These are phyloP conservation scores for Oegoconia quadripuncta DNA, from an alignment of 2,888 invertebrate genomes.

Conservation along the genomic window DNA sequence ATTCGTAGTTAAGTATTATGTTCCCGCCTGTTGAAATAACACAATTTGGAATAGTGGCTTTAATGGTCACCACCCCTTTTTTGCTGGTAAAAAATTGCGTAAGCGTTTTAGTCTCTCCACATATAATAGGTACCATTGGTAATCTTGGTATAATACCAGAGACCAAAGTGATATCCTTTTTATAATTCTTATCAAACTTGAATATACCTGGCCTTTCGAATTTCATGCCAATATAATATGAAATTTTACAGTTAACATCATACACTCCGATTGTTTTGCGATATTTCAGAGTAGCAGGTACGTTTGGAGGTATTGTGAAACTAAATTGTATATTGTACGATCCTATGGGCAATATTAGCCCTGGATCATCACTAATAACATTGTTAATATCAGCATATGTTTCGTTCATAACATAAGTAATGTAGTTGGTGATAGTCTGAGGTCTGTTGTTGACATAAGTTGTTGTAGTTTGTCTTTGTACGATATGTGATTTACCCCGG, in stretches of 20 bases:
- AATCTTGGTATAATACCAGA: slow-evolving; percentile 29
- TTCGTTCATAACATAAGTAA: slow-evolving; percentile 12
- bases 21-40: slow-evolving; percentile 28
- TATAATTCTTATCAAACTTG: slow-evolving; percentile 26
- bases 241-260: slow-evolving; percentile 26
- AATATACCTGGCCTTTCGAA: slow-evolving; percentile 37
- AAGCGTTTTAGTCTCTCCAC: slow-evolving; percentile 31
- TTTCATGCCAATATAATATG: slow-evolving; percentile 37
- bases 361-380: slow-evolving; percentile 6
- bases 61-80: slow-evolving; percentile 29
- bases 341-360: slow-evolving; percentile 19
- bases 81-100: slow-evolving; percentile 30
- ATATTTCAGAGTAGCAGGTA: slow-evolving; percentile 30
- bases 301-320: slow-evolving; percentile 31
- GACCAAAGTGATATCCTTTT: slow-evolving; percentile 32
- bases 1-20: slow-evolving; percentile 31
- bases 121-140: slow-evolving; percentile 28
- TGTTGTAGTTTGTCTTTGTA: background rate
- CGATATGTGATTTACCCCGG: slow-evolving; percentile 13
- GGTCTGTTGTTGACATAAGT: background rate
- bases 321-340: slow-evolving; percentile 31
- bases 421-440: too few relatives aligned
- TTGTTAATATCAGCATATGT: slow-evolving; percentile 23
- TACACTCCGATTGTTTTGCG: slow-evolving; percentile 10
- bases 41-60: slow-evolving; percentile 29